These are phyloP conservation scores for Electrona antarctica DNA, from an alignment of 2,113 vertebrate genomes.

Conservation along the genomic window DNA sequence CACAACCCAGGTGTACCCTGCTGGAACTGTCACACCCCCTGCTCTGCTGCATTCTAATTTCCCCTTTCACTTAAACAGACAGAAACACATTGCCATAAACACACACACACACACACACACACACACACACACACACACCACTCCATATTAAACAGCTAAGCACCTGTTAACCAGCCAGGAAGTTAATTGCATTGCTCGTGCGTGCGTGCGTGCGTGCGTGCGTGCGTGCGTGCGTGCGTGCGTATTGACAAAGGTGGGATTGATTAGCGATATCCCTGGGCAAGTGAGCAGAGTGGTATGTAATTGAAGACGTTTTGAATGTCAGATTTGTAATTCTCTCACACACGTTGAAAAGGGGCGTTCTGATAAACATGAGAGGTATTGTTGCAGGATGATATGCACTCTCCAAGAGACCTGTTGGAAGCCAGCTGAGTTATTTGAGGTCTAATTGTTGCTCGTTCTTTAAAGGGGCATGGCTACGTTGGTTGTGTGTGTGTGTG, in stretches of 20 bases:
- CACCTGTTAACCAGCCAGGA: constrained; percentile 71
- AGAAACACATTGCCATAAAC: background rate
- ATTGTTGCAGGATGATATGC: constrained; percentile 37
- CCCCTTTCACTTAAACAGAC: constrained; percentile 17
- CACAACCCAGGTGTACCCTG: constrained; percentile 59
- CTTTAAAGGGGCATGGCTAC: constrained; percentile 31
- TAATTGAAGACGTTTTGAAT: constrained; percentile 62
- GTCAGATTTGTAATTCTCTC: constrained; percentile 56
- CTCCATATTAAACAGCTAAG: constrained; percentile 72
- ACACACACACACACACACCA: constrained; percentile 12
- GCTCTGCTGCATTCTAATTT: constrained; percentile 78
- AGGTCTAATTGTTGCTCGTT: constrained; percentile 54
- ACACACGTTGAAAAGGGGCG: constrained; percentile 28
- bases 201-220: background rate
- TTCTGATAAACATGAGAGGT: constrained; percentile 41
- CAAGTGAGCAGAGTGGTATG: constrained; percentile 62
- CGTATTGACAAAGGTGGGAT: constrained; percentile 56
- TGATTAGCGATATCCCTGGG: constrained; percentile 62
- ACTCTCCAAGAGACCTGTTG: constrained; percentile 28
- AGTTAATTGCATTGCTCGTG: constrained; percentile 72
- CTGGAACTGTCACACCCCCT: constrained; percentile 67
- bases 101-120: constrained; percentile 19
- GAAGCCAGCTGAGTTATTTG: constrained; percentile 44
- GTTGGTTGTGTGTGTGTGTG: background rate
- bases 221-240: background rate